A percentile compares a stretch with the other conserved stretches of the same genome.
Evolutionary conservation across 2,888 invertebrate genomes (phyloP).

Genomic region (Drosophila atroscutellata): DNA sequence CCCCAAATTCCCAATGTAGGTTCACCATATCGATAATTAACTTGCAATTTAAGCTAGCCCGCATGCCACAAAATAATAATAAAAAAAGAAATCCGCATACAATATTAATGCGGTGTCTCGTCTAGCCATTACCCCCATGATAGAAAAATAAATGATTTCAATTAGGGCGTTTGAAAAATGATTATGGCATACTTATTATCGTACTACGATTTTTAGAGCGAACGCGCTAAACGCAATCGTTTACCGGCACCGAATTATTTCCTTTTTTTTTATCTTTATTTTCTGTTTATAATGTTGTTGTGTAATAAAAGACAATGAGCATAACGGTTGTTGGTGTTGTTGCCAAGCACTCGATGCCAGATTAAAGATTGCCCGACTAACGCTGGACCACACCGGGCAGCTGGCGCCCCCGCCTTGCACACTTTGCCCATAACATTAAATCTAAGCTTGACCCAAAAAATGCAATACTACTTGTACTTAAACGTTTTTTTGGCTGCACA

Average conservation of each 20-base stretch:
- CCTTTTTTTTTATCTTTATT: slow-evolving; percentile 56
- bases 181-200: slow-evolving; percentile 74
- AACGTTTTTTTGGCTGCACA: slow-evolving; percentile 33
- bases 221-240: slow-evolving; percentile 59
- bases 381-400: slow-evolving; percentile 26
- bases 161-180: slow-evolving; percentile 78
- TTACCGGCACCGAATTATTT: slow-evolving; percentile 49
- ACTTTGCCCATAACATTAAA: slow-evolving; percentile 61
- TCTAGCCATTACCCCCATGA: slow-evolving; percentile 48
- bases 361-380: slow-evolving; percentile 44
- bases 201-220: slow-evolving; percentile 59
- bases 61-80: slow-evolving; percentile 37
- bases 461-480: slow-evolving; percentile 38
- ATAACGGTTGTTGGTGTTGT: slow-evolving; percentile 29
- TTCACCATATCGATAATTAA: slow-evolving; percentile 61
- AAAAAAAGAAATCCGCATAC: slow-evolving; percentile 4
- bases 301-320: slow-evolving; percentile 75
- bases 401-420: slow-evolving; percentile 50
- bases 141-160: slow-evolving; percentile 70
- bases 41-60: slow-evolving; percentile 61
- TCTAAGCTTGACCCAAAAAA: slow-evolving; percentile 77
- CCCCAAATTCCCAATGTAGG: not conserved
- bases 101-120: slow-evolving; percentile 2
- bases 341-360: slow-evolving; percentile 22
- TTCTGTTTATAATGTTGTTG: slow-evolving; percentile 70